These are phyloP conservation scores for Chaetodon trifascialis DNA, from an alignment of 2,113 vertebrate species.

Conservation along the genomic window DNA sequence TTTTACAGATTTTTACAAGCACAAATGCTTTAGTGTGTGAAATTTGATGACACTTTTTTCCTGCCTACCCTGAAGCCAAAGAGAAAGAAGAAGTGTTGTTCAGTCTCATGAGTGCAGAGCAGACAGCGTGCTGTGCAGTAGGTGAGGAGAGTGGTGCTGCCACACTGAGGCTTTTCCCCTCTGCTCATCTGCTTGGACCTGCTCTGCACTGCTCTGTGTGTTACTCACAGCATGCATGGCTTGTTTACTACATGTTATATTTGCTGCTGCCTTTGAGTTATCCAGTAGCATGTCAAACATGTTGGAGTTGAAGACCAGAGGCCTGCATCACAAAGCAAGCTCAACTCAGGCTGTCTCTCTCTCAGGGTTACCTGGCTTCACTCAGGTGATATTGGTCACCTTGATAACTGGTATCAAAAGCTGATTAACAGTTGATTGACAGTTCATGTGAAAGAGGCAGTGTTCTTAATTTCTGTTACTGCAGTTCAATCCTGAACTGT, in stretches of 20 bases:
- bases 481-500: no score
- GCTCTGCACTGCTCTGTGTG: background rate
- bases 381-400: background rate
- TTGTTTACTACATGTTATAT: background rate
- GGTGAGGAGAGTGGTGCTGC: conserved; percentile 77
- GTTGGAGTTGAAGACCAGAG: background rate
- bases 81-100: conserved; percentile 90
- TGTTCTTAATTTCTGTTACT: no score
- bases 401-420: no score
- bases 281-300: background rate
- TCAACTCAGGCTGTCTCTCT: background rate
- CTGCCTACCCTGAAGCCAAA: conserved; percentile 79
- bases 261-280: background rate
- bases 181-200: background rate
- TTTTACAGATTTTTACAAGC: background rate
- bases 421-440: no score
- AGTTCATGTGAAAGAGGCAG: no score
- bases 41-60: background rate
- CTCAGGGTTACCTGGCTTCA: background rate
- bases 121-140: conserved; percentile 51
- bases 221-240: conserved; percentile 25
- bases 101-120: conserved; percentile 81
- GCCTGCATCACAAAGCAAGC: background rate
- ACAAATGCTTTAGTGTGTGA: background rate
- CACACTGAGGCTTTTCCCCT: no score